Base-by-base conservation (phyloP, 2,113 vertebrate genomes). In the Carettochelys insculpta region DNA sequence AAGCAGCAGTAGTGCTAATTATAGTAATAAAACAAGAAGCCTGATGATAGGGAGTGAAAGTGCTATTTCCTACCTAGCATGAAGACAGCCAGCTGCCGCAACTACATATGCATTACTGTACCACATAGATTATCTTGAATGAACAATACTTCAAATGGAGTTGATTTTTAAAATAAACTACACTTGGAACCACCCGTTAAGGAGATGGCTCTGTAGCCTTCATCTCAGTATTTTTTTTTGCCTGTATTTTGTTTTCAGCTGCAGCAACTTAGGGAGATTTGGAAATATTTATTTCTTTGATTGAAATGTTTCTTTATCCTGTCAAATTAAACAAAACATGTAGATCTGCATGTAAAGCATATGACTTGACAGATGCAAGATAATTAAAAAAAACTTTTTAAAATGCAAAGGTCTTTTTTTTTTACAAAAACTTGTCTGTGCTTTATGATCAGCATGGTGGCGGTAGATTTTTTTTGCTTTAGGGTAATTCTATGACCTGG, bases 281-380 rank as follows among this genome's bases (percentile, higher is more conserved):
- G n/a, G 24, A 79, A 80, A 47, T 71, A 11, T 73, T 92, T 83
- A 48, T 85, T 51, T 48, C 41, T 31, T 0, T 84, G 47, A 38
- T 20, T 77, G 83, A 85, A 82, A 48, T 90, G 75, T 95, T 97
- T 43, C 5, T 11, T 48, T 85, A 82, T 78, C 5, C 54, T 47
- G 84, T 91, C 51, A 82, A 52, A 88, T 56, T 76, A 85, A 68
- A 27, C 6, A 27, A 52, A 83, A 25, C 16, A 27, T 80, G 83
- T 88, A 75, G 94, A 81, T 97, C 85, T 96, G 91, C 56, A 71
- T 94, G 78, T 95, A 93, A 94, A 94, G 89, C 90, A 94, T 89
- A 80, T 53, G 68, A 89, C 83, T 94, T 94, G 45, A 68, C 89
- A 96, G 83, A 91, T 89, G 84, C 19, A 43, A 50, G 45, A 1